These are phyloP conservation scores for Montipora efflorescens DNA, from an alignment of 64 coral and sea anemone species.

Conservation along the genomic window DNA sequence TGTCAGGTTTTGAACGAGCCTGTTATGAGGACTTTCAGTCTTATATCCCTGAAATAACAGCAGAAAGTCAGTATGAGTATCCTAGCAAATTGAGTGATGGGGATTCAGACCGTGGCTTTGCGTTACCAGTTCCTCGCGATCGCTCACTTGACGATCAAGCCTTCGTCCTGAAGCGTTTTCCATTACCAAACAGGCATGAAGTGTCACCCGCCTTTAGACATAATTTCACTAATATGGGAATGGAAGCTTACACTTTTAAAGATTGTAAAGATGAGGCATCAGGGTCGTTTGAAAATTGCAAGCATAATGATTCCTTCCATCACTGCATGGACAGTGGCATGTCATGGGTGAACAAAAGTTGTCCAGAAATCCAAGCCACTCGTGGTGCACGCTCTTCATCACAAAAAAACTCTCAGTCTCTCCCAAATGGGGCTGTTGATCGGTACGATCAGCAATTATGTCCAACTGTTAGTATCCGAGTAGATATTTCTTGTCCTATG, in stretches of 20 bases:
- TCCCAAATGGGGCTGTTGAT: not conserved
- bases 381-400: not conserved
- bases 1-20: conserved; percentile 63
- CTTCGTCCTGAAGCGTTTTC: not conserved
- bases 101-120: not conserved
- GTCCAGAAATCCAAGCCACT: not conserved
- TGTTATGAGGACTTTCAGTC: conserved; percentile 69
- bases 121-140: not conserved
- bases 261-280: not conserved
- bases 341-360: not conserved
- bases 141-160: not conserved
- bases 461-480: conserved; percentile 40
- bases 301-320: not conserved
- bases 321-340: not conserved
- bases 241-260: not conserved
- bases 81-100: not conserved
- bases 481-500: conserved; percentile 39
- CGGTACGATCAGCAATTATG: not conserved
- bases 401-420: not conserved
- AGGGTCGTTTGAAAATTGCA: not conserved
- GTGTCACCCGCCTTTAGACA: not conserved
- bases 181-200: not conserved
- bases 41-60: conserved; percentile 69
- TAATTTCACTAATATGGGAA: not conserved
- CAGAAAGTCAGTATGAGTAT: conserved; percentile 5